Evolutionary conservation across 2,113 vertebrate species (phyloP).

Genomic region (Epinephelus moara): DNA sequence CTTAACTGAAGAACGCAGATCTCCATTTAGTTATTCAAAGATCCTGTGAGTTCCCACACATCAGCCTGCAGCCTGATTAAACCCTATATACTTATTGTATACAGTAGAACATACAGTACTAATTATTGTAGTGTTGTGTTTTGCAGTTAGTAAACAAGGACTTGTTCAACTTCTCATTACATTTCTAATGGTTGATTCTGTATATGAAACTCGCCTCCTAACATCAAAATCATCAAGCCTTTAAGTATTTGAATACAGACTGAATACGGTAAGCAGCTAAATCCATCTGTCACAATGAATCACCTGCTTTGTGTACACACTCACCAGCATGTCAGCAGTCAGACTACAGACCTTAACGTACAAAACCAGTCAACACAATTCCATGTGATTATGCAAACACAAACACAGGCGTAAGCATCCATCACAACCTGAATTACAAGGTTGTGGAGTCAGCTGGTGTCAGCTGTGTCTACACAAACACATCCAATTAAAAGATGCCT

Average conservation of each 20-base stretch:
- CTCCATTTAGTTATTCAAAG: background rate
- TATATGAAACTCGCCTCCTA: background rate
- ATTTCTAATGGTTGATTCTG: background rate
- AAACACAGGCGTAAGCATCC: conserved; percentile 10
- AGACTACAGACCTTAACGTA: background rate
- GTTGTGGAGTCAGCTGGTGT: conserved; percentile 30
- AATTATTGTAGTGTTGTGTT: background rate
- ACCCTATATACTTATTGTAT: background rate
- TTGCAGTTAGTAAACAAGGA: background rate
- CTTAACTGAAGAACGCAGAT: background rate
- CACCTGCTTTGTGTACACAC: background rate
- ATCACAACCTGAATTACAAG: conserved; percentile 36
- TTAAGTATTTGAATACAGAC: background rate
- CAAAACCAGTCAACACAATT: conserved; percentile 26
- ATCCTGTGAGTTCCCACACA: background rate
- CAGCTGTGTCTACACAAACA: conserved; percentile 18
- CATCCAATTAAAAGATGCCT: conserved; percentile 30
- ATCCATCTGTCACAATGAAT: background rate
- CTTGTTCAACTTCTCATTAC: background rate
- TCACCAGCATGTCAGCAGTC: background rate
- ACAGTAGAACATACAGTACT: too few relatives aligned
- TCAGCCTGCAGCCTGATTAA: background rate
- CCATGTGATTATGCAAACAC: conserved; percentile 30
- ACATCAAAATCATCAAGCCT: background rate
- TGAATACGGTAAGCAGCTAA: background rate